Conservation (phyloP, 2,797 vertebrate species). For the Cirrhinus molitorella region DNA sequence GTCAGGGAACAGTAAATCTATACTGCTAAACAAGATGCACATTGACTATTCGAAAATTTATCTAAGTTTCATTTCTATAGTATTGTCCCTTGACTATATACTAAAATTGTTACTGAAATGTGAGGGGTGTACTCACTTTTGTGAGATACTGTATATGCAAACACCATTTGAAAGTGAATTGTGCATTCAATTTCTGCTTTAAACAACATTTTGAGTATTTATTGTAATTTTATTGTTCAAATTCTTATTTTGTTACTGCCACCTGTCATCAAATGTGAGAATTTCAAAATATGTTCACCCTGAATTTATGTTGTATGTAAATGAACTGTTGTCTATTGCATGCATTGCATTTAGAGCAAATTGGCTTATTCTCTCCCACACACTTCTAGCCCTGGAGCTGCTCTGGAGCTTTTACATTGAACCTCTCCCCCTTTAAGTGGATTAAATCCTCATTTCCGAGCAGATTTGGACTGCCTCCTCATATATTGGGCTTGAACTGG, state of each 20-base stretch:
- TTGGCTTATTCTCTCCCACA: conserved; percentile 24
- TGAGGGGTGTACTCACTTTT: too few species aligned
- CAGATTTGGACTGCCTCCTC: conserved; percentile 6
- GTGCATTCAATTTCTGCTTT: too few species aligned
- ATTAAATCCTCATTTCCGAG: conserved; percentile 48
- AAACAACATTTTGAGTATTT: neutral
- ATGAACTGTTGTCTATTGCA: conserved; percentile 16
- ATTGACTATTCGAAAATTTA: too few species aligned
- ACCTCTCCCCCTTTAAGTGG: conserved; percentile 13
- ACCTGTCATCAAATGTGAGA: neutral
- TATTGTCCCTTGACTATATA: too few species aligned
- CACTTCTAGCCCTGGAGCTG: conserved; percentile 33
- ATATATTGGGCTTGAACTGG: conserved; percentile 20
- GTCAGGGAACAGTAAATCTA: too few species aligned
- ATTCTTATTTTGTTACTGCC: neutral
- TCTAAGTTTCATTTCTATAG: too few species aligned
- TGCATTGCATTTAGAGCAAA: conserved; percentile 26
- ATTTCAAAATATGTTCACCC: neutral
- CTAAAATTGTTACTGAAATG: too few species aligned
- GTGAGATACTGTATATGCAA: too few species aligned
- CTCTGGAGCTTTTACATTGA: conserved; percentile 33
- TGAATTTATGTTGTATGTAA: neutral
- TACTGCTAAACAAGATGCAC: too few species aligned
- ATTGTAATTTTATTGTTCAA: neutral
- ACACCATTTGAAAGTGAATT: too few species aligned